Evolutionary conservation across 2,888 invertebrate species (phyloP).

Genomic region (Yponomeuta cagnagella): DNA sequence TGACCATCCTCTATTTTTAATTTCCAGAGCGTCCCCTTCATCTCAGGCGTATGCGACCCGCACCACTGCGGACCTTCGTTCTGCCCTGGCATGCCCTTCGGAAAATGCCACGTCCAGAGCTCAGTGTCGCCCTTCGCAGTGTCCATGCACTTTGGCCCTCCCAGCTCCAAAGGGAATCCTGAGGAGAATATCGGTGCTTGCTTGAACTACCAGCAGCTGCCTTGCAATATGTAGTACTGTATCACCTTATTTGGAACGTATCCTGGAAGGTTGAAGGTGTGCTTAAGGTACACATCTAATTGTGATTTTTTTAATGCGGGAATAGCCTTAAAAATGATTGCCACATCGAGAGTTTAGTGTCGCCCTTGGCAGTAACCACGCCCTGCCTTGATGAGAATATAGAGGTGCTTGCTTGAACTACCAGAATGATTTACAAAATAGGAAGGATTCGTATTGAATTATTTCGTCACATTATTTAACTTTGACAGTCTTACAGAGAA

Average conservation of each 20-base stretch:
- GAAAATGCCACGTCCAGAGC: conserved; percentile 81
- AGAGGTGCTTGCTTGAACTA: conserved; percentile 86
- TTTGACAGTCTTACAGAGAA: too few relatives aligned
- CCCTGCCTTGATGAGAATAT: conserved; percentile 82
- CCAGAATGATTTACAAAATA: conserved; percentile 61
- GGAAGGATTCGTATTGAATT: too few relatives aligned
- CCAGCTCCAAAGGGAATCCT: conserved; percentile 78
- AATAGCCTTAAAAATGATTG: too few relatives aligned
- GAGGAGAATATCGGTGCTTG: conserved; percentile 91
- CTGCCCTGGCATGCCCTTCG: conserved; percentile 69
- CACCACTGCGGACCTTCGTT: conserved; percentile 86
- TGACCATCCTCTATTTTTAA: background rate
- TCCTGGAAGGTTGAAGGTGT: too few relatives aligned
- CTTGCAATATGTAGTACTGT: conserved; percentile 64
- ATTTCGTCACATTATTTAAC: too few relatives aligned
- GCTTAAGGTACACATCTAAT: too few relatives aligned
- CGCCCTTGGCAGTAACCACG: too few relatives aligned
- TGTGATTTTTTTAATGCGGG: too few relatives aligned
- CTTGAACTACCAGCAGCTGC: conserved; percentile 81
- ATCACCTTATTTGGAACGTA: background rate
- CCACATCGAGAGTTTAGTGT: too few relatives aligned
- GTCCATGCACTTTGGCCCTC: conserved; percentile 85
- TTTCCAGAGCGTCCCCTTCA: conserved; percentile 73
- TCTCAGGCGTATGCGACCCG: conserved; percentile 82
- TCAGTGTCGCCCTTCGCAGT: conserved; percentile 86